phyloP scores from a whole-genome alignment of 1,140 invertebrate genomes.

The Belonocnema kinseyi region DNA sequence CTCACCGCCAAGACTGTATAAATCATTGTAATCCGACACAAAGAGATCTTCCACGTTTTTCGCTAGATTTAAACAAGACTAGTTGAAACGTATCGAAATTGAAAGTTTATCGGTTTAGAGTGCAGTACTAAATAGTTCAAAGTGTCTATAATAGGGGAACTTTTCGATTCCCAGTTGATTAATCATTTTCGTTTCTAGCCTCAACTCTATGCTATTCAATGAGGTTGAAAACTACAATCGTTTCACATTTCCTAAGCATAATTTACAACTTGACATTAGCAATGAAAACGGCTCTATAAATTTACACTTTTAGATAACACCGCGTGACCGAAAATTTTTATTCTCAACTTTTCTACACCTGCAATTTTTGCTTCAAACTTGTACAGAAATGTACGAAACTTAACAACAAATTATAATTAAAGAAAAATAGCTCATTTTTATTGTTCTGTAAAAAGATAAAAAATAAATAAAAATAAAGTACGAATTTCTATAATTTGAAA shows the following conservation, averaged over 20 bases:
- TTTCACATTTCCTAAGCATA: not conserved
- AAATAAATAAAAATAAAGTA: too few species aligned
- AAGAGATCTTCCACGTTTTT: constrained; percentile 30
- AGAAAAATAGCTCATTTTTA: too few species aligned
- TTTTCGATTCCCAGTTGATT: constrained; percentile 2
- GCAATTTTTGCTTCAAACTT: too few species aligned
- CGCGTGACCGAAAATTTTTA: too few species aligned
- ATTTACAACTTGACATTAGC: not conserved
- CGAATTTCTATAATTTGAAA: too few species aligned
- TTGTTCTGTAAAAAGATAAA: too few species aligned
- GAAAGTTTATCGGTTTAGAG: constrained; percentile 19
- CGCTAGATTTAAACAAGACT: constrained; percentile 29
- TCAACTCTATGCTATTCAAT: not conserved
- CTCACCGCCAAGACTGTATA: constrained; percentile 34
- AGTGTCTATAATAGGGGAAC: not conserved
- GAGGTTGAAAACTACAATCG: not conserved
- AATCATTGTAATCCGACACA: constrained; percentile 41
- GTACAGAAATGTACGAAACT: too few species aligned
- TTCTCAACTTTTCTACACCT: too few species aligned
- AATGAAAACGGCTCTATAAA: too few species aligned
- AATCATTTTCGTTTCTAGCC: not conserved
- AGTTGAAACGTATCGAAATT: constrained; percentile 16
- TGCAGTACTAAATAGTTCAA: constrained; percentile 1
- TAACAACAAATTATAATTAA: too few species aligned
- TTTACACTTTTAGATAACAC: too few species aligned